Evolutionary conservation across 2,888 invertebrate species (phyloP), one percentile per base, ranked within the genome.

Genomic region (Scrobipalpa costella): DNA sequence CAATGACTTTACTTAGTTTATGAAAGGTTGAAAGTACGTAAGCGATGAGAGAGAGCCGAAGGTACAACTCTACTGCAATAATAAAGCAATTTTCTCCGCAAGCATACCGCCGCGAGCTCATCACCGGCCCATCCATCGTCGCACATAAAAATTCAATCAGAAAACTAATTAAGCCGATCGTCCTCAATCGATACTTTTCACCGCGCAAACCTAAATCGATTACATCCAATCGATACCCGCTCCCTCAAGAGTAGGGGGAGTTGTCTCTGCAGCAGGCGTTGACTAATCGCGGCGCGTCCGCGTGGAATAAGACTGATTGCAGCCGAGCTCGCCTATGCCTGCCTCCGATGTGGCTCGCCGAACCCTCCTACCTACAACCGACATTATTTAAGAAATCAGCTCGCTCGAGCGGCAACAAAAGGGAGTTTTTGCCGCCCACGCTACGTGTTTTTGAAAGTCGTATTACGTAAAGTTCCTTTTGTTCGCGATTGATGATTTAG

Each of bases 271-370:
- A 84, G 80, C 82, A 79, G 90, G 89, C 90, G 88, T 89, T 90
- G 90, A 90, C 89, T 90, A 90, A 90, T 90, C 85, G 90, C 75
- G 81, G 82, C 86, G 87, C 90, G 91, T 90, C 91, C 88, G 88
- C 89, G 87, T 84, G 90, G 90, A 91, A 90, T 88, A 90, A 91
- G 90, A 91, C 86, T 88, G 90, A 91, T 91, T 86, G 88, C 88
- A 79, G 75, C 77, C 78, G 81, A 80, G 85, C 85, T 86, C 81
- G 86, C 84, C 88, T 86, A 86, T 87, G 88, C 88, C 85, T 86
- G 88, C 84, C 81, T 80, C 81, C 85, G 81, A 83, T 85, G 86
- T 83, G 84, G 85, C 83, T 81, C 80, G 77, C 79, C 76, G 70
- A 65, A 55, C 71, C 83, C 85, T 84, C 84, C 85, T 86, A 83